Evolutionary conservation across 37 sponge, comb jelly and placozoan species (phyloP).

Genomic region (Halisarca cf. caerulea): DNA sequence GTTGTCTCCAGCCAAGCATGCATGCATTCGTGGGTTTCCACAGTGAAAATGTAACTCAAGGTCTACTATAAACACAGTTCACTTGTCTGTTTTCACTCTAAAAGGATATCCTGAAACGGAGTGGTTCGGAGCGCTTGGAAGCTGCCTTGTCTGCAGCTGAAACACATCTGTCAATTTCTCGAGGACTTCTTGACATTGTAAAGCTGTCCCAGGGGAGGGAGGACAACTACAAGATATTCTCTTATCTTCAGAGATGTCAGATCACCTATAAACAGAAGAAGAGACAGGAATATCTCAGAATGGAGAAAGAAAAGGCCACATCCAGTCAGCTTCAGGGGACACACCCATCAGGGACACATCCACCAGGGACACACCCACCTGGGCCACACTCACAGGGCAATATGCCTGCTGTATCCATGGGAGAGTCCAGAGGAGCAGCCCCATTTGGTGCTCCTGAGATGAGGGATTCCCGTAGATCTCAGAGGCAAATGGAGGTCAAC

Average conservation of each 20-base stretch:
- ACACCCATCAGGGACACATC: too few species aligned
- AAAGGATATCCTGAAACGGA: background rate
- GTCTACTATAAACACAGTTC: background rate
- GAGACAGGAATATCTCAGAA: constrained; percentile 13
- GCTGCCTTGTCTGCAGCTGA: constrained; percentile 44
- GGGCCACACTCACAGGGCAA: background rate
- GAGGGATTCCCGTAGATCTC: background rate
- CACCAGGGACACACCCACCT: too few species aligned
- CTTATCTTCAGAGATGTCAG: constrained; percentile 42
- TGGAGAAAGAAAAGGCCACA: constrained; percentile 5
- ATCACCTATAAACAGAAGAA: background rate
- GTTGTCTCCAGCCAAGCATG: too few species aligned
- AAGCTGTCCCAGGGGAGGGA: constrained; percentile 30
- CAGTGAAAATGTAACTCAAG: background rate
- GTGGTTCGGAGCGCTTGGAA: constrained; percentile 25
- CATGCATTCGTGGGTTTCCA: too few species aligned
- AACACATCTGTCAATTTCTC: constrained; percentile 30
- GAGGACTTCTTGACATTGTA: background rate
- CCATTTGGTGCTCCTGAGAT: background rate
- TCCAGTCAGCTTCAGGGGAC: background rate
- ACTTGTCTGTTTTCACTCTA: background rate
- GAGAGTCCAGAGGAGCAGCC: background rate
- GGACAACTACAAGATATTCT: constrained; percentile 37
- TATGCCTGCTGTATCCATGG: too few species aligned
- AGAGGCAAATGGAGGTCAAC: background rate